Percentiles rank a stretch among this genome's conserved stretches.
These are phyloP conservation scores for Blastomussa wellsi DNA, from an alignment of 92 coral and sea anemone species.

Conservation along the genomic window DNA sequence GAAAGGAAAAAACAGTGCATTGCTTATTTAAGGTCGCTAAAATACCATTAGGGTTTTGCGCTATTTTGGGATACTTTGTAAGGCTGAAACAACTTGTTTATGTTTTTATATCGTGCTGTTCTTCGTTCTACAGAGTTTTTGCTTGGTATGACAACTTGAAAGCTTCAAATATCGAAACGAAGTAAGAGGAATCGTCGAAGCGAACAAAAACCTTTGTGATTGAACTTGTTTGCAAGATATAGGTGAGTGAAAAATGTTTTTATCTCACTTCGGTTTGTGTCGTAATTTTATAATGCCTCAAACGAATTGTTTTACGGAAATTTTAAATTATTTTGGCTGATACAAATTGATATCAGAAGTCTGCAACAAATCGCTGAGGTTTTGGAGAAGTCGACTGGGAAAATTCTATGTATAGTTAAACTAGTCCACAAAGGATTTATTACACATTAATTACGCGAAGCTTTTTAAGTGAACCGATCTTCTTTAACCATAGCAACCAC, in stretches of 20 bases:
- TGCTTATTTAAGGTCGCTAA: background rate
- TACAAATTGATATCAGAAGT: background rate
- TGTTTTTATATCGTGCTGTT: background rate
- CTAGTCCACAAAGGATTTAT: background rate
- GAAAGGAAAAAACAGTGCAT: background rate
- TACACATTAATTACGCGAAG: background rate
- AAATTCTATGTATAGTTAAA: background rate
- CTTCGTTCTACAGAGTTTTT: background rate
- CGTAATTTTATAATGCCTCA: background rate
- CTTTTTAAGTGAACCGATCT: background rate
- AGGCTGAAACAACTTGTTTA: background rate
- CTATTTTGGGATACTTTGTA: background rate
- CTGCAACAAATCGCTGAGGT: background rate
- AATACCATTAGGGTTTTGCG: background rate
- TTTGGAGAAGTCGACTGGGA: background rate
- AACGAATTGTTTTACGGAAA: background rate
- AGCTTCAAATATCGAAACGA: background rate
- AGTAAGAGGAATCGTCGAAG: background rate
- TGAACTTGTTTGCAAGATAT: background rate
- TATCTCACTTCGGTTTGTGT: background rate
- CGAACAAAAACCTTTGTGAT: background rate
- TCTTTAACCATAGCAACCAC: background rate
- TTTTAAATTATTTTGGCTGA: background rate
- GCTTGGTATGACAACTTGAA: background rate
- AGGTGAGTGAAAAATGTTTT: slow-evolving; percentile 9